Evolutionary conservation across 2,888 invertebrate genomes (phyloP).

Genomic region (Ophioninae sp.): DNA sequence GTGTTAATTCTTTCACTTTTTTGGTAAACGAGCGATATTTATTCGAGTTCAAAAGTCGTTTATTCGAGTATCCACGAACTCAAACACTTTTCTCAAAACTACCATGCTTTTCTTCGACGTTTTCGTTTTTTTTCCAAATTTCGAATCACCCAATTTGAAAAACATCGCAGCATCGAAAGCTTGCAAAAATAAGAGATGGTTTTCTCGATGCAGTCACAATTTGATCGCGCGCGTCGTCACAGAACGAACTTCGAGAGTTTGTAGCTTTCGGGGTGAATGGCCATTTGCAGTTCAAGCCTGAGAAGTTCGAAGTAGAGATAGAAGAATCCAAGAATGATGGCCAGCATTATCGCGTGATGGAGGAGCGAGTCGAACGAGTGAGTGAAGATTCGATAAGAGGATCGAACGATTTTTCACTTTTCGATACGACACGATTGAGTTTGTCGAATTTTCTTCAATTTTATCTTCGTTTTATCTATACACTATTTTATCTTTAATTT

Average conservation of each 20-base stretch:
- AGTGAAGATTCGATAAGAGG: neutral
- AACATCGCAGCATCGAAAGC: neutral
- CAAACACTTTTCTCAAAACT: too few relatives aligned
- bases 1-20: neutral
- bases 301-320: constrained; percentile 75
- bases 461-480: constrained; percentile 11
- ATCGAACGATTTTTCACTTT: neutral
- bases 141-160: neutral
- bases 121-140: neutral
- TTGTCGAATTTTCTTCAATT: neutral
- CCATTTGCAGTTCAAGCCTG: constrained; percentile 76
- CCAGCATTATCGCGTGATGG: constrained; percentile 68
- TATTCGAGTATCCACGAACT: neutral
- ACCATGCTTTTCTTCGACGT: too few relatives aligned
- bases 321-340: constrained; percentile 74
- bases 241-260: constrained; percentile 74
- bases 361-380: neutral
- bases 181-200: neutral
- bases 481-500: too few relatives aligned
- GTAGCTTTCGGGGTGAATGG: constrained; percentile 71
- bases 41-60: neutral
- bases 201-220: neutral
- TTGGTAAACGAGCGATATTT: too few relatives aligned
- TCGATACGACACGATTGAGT: neutral
- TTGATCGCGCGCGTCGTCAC: constrained; percentile 51